Evolutionary conservation across 1,140 invertebrate genomes (phyloP).

Genomic region (Drosophila pruinosa): DNA sequence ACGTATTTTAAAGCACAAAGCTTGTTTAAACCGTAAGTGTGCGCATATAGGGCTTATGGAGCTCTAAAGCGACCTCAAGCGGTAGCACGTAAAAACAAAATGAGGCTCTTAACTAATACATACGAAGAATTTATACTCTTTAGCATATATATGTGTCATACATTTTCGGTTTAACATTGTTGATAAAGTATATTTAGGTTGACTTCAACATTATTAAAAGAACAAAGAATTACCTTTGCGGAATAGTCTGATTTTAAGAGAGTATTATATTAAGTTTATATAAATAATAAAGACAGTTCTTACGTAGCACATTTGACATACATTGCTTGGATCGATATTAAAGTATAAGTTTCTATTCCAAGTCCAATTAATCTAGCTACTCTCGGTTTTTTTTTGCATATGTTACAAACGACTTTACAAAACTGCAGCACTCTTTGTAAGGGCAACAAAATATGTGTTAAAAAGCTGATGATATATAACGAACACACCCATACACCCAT

Average conservation of each 20-base stretch:
- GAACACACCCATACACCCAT: background rate
- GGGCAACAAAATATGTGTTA: slow-evolving; percentile 5
- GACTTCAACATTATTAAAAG: too few relatives aligned
- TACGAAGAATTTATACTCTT: background rate
- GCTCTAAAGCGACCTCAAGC: slow-evolving; percentile 36
- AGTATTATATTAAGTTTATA: too few relatives aligned
- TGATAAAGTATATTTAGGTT: too few relatives aligned
- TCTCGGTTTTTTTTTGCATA: background rate
- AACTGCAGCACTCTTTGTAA: background rate
- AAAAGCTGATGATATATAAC: slow-evolving; percentile 5
- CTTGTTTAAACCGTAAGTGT: slow-evolving; percentile 17
- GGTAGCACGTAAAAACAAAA: slow-evolving; percentile 15
- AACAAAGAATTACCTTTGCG: too few relatives aligned
- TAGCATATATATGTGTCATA: background rate
- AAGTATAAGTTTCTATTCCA: too few relatives aligned
- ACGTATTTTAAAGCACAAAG: slow-evolving; percentile 41
- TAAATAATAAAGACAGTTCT: too few relatives aligned
- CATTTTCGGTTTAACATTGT: background rate
- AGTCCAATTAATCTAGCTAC: background rate
- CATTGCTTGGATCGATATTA: too few relatives aligned
- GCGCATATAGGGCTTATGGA: slow-evolving; percentile 20
- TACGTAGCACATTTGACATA: too few relatives aligned
- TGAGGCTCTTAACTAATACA: too few relatives aligned
- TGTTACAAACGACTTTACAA: background rate
- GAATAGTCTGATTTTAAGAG: too few relatives aligned